phyloP scores from a whole-genome alignment of 2,888 invertebrate genomes.

The Neocrepidodera transversa region DNA sequence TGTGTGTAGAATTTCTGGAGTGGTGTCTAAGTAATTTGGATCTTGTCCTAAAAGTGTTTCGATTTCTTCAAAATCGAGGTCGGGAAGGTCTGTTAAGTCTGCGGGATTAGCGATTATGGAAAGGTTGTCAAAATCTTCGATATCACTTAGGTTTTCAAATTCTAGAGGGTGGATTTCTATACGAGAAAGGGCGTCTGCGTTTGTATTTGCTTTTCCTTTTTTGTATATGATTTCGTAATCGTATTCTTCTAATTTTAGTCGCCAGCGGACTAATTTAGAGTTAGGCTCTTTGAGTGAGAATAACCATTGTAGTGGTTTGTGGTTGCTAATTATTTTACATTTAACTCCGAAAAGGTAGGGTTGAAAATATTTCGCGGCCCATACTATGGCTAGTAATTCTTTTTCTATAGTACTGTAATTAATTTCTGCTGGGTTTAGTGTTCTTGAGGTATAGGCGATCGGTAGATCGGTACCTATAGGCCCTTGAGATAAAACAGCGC shows the following conservation, averaged over 20 bases:
- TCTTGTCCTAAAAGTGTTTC: neutral
- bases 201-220: too few relatives aligned
- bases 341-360: slow-evolving; percentile 3
- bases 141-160: neutral
- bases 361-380: slow-evolving; percentile 33
- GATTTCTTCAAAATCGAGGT: neutral
- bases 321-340: slow-evolving; percentile 8
- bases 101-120: neutral
- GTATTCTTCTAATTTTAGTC: too few relatives aligned
- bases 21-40: too few relatives aligned
- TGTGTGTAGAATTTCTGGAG: too few relatives aligned
- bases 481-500: slow-evolving; percentile 44
- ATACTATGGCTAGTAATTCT: slow-evolving; percentile 55
- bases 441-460: slow-evolving; percentile 54
- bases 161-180: neutral
- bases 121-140: too few relatives aligned
- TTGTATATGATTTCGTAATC: too few relatives aligned
- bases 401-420: slow-evolving; percentile 55
- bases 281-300: too few relatives aligned
- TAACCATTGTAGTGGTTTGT: neutral
- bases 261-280: too few relatives aligned
- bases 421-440: slow-evolving; percentile 49
- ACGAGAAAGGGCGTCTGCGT: too few relatives aligned
- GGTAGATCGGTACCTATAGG: slow-evolving; percentile 27
- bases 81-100: neutral